Percentiles rank a stretch among this genome's conserved stretches.
These are phyloP conservation scores for Drosophila ercepeae DNA, from an alignment of 1,140 invertebrate genomes.

Conservation along the genomic window DNA sequence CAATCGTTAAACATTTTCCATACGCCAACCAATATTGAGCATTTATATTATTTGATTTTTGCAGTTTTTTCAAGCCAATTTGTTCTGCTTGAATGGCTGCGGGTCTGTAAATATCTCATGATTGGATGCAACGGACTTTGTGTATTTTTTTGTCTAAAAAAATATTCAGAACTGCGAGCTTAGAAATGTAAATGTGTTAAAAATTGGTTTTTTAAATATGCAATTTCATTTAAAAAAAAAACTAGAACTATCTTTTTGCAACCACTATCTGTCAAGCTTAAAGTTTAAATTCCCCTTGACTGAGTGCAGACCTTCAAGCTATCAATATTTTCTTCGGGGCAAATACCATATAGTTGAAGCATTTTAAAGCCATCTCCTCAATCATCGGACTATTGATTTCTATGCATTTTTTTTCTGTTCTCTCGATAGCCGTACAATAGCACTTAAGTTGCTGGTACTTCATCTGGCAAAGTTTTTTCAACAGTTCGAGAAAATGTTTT, in stretches of 20 bases:
- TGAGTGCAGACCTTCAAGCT: background rate
- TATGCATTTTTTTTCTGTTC: conserved; percentile 35
- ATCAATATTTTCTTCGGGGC: background rate
- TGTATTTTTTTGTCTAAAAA: background rate
- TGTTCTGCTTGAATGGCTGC: conserved; percentile 23
- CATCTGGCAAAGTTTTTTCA: conserved; percentile 25
- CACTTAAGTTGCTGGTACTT: conserved; percentile 40
- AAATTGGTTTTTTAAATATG: background rate
- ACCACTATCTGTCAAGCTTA: conserved; percentile 4
- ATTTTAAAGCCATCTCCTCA: conserved; percentile 32
- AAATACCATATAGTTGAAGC: conserved; percentile 11
- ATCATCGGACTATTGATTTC: conserved; percentile 55
- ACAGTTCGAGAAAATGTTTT: conserved; percentile 51
- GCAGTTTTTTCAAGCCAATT: conserved; percentile 26
- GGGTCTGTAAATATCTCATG: conserved; percentile 35
- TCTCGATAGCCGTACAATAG: conserved; percentile 35
- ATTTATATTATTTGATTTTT: conserved; percentile 25
- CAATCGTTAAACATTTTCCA: conserved; percentile 43
- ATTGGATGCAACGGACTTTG: conserved; percentile 13
- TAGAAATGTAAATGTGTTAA: background rate
- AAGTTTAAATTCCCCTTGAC: background rate
- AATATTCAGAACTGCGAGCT: background rate
- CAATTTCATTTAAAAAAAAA: no score
- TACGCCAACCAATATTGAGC: conserved; percentile 12
- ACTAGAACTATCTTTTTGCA: background rate